Evolutionary conservation across 2,113 vertebrate genomes (phyloP), one percentile per base, ranked within the genome.

Genomic region (Fregetta grallaria): DNA sequence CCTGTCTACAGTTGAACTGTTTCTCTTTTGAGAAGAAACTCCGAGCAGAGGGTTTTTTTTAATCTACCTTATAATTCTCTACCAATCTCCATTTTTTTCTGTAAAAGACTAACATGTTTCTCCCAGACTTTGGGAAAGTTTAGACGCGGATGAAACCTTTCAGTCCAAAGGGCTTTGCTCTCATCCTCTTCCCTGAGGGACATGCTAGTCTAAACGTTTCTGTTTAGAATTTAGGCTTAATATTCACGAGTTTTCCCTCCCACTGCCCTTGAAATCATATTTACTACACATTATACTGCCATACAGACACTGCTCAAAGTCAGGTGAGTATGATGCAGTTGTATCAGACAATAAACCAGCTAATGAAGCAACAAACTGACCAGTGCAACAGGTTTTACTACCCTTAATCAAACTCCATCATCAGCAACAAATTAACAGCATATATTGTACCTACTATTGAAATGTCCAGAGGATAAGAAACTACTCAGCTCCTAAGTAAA

Each of bases 311-410:
- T 73, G 50, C 22, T 70, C 23, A 62, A 67, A 92, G 53, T 83
- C 76, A 86, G 34, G 13, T 1, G 8, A 81, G 17, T 8, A 38
- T 4, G 10, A 75, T 50, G 12, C 18, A 56, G 44, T 18, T 49
- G 25, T 32, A 65, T 14, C 59, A 45, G 47, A 93, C 50, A 94
- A 80, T 45, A 78, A 71, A 65, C 8, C 16, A 84, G 50, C 34
- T 62, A 87, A 84, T 20, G 47, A 94, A 87, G 73, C 73, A 88
- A 86, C 47, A 94, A 92, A 78, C 29, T 70, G 72, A 78, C 70
- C 44, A 78, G 56, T 38, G 62, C 61, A 87, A 90, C 61, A 92
- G 47, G 44, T 85, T 95, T 85, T 68, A 55, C 62, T 52, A 47
- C 14, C 47, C 56, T 89, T 87, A 80, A 84, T 49, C 84, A 84